phyloP scores from a whole-genome alignment of 2,888 invertebrate species.

The Hanleya hanleyi region DNA sequence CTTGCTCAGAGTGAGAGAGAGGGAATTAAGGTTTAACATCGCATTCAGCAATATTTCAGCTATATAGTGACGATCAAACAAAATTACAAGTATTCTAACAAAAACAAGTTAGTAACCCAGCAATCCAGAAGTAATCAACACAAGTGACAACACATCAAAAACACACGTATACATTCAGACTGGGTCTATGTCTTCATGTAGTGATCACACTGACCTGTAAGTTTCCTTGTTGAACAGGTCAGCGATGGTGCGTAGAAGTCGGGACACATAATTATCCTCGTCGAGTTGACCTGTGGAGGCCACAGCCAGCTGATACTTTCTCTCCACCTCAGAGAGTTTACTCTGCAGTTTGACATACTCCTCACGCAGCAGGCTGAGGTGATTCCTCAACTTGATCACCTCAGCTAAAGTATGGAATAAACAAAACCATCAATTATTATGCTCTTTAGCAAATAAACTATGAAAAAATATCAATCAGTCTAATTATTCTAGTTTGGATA shows the following conservation, averaged over 20 bases:
- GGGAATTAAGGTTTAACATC: no score
- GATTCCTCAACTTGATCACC: slow-evolving; percentile 81
- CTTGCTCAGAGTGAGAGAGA: no score
- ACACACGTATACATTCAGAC: no score
- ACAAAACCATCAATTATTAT: neutral
- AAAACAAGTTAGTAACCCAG: no score
- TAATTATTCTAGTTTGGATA: no score
- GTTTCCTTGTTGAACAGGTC: slow-evolving; percentile 85
- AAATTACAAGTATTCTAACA: no score
- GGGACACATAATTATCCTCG: slow-evolving; percentile 86
- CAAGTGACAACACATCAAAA: no score
- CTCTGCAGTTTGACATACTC: slow-evolving; percentile 93
- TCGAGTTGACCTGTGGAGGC: slow-evolving; percentile 77
- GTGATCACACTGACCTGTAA: slow-evolving; percentile 71
- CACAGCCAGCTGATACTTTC: slow-evolving; percentile 84
- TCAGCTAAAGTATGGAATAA: slow-evolving; percentile 59
- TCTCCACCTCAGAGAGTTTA: slow-evolving; percentile 86
- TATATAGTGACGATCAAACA: no score
- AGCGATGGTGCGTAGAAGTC: slow-evolving; percentile 86
- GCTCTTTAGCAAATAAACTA: neutral
- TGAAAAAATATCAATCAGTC: no score
- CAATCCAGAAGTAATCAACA: no score
- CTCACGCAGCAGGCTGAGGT: slow-evolving; percentile 87
- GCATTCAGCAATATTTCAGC: no score
- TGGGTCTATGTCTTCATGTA: no score